Base-by-base conservation (phyloP, 1,140 invertebrate genomes). In the Cardiocondyla obscurior region DNA sequence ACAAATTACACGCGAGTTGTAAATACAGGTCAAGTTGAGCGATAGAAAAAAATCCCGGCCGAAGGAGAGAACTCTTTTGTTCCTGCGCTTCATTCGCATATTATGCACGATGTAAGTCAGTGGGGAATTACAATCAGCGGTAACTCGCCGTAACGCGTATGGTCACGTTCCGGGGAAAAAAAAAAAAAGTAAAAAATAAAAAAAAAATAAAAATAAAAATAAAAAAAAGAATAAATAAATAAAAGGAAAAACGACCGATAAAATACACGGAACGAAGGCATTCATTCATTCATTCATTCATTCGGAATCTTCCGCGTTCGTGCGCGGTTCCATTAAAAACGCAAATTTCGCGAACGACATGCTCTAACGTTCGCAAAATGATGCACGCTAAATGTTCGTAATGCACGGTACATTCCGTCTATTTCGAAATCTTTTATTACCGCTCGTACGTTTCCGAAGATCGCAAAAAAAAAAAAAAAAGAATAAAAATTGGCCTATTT, bases 241-340 rank as follows among this genome's bases (percentile, higher is more conserved):
- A 16, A 16, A 14, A 46, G 5, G 44, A 51, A 67, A 51, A 77
- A 42, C 25, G 3, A 55, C 22, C 62, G 74, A 69, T 69, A 67
- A 69, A 67, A 73, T n/a, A 51, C 62, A 49, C 62, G 46, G 25
- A 79, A 79, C 62, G 74, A 79, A 69, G 74, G 74, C 25, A 79
- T 79, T 79, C 74, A 69, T 77, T 67, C 46, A 79, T 79, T 79
- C 74, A 69, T 77, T 67, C 46, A 77, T 79, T 79, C 74, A 42
- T 69, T 69, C 33, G 19, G n/a, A 55, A 79, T 67, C 62, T 69
- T 69, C 10, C 74, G 16, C 33, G 46, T 39, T 76, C 28, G 58
- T 33, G 62, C 44, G 22, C 33, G 3, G 62, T 25, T 53, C 46
- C 36, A 79, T 79, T 79, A 79, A 79, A 79, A 79, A 79, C 74